Evolutionary conservation across 2,113 vertebrate genomes (phyloP), one percentile per base, ranked within the genome.

Genomic region (Pteronura brasiliensis): DNA sequence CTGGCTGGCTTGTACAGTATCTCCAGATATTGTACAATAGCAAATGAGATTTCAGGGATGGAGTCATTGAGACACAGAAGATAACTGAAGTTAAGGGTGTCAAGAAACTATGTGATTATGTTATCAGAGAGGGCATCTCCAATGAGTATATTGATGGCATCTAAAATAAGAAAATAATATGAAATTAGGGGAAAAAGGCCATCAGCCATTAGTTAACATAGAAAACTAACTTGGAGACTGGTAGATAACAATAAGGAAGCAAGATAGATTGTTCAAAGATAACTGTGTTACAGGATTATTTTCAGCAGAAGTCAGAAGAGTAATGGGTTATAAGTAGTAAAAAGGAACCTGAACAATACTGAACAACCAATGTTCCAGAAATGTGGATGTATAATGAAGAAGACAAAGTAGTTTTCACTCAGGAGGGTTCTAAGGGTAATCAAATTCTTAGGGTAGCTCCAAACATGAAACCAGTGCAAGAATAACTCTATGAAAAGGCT

Each of bases 21-120:
- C 31, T 92, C 15, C 44, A 93, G 55, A 88, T 71, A 81, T 17
- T 72, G 18, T 36, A 31, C 14, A 81, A 59, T 71, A 88, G 47
- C 63, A 96, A 34, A 87, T 93, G 44, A 88, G n/a, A 71, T 77
- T 94, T 96, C n/a, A 83, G 59, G 17, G 34, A 55, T 59, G 93
- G 25, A 82, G 36, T 76, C 39, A 83, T 71, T 15, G 63, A 91
- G 74, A 71, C 47, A 90, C 9, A 80, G 61, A 82, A 61, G 74
- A 81, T 74, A 90, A 84, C 47, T 59, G 31, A 44, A 81, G 52
- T 52, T 90, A 86, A 90, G 14, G 39, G 76, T 67, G 17, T 93
- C 69, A 93, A 65, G 74, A 93, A 93, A 61, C 47, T 85, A 34
- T 25, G 17, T 69, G 49, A 76, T 39, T 76, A 77, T 71, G 59